Evolutionary conservation across 2,888 invertebrate species (phyloP).

Genomic region (Criorhina ranunculi): DNA sequence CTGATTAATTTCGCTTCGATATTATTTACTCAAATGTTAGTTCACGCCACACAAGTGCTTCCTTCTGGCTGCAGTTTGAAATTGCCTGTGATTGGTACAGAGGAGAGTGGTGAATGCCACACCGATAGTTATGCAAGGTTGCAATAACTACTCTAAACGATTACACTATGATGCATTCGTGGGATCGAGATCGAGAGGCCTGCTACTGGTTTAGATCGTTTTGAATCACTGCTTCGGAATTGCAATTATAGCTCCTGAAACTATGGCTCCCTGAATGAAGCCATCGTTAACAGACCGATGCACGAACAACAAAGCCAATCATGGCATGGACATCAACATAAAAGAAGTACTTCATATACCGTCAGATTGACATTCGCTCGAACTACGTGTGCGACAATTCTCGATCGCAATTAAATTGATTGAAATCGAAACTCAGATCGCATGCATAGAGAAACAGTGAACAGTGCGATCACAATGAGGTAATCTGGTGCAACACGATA

Average conservation of each 20-base stretch:
- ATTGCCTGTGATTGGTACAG: conserved; percentile 63
- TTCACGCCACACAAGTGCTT: conserved; percentile 54
- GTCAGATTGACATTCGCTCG: conserved; percentile 25
- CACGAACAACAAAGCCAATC: conserved; percentile 4
- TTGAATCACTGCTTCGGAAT: conserved; percentile 17
- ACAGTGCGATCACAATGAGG: conserved; percentile 13
- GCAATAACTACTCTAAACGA: conserved; percentile 61
- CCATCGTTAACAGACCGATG: conserved; percentile 32
- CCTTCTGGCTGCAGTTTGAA: conserved; percentile 49
- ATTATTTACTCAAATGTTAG: conserved; percentile 50
- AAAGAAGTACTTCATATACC: conserved; percentile 7
- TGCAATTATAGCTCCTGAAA: conserved; percentile 4
- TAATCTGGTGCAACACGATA: conserved; percentile 20
- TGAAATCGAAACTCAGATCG: conserved; percentile 45
- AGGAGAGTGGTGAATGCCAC: conserved; percentile 37
- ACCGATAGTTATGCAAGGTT: conserved; percentile 60
- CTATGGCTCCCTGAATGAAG: conserved; percentile 8
- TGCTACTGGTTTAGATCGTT: conserved; percentile 1
- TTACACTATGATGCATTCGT: conserved; percentile 35
- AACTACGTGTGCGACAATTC: conserved; percentile 55
- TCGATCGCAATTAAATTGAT: conserved; percentile 70
- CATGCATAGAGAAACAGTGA: conserved; percentile 18
- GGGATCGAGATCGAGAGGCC: conserved; percentile 21
- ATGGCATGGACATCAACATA: background rate
- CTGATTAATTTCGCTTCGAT: conserved; percentile 67